A percentile compares a stretch with the other conserved stretches of the same genome.
Evolutionary conservation across 2,888 invertebrate species (phyloP).

Genomic region (Liopterus haemorrhoidalis): DNA sequence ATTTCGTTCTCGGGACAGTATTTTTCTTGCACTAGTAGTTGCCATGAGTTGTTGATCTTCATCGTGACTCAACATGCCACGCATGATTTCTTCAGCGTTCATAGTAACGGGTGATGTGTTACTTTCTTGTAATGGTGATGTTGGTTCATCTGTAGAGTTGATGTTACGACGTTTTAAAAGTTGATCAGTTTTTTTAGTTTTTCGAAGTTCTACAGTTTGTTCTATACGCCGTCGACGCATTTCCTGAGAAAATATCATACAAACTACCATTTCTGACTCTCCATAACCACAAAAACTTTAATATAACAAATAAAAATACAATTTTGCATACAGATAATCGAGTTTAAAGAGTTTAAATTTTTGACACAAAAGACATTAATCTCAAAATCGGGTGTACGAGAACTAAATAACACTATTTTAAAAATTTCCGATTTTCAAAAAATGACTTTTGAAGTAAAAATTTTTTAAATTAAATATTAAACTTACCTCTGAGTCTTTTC

Average conservation of each 20-base stretch:
- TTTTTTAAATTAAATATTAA: constrained; percentile 10
- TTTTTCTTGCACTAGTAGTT: constrained; percentile 78
- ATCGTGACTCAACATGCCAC: constrained; percentile 63
- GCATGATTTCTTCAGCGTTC: constrained; percentile 66
- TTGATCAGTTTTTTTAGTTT: constrained; percentile 90
- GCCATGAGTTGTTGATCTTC: constrained; percentile 58
- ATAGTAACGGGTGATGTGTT: constrained; percentile 47
- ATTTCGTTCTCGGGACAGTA: constrained; percentile 80
- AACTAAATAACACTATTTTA: too few relatives aligned
- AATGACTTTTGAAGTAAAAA: constrained; percentile 1
- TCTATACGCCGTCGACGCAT: constrained; percentile 85
- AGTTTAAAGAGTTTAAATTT: too few relatives aligned
- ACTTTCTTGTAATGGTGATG: constrained; percentile 49
- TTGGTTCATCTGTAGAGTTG: constrained; percentile 51
- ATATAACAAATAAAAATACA: too few relatives aligned
- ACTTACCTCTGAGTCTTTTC: constrained; percentile 67
- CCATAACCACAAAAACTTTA: too few relatives aligned
- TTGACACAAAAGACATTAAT: too few relatives aligned
- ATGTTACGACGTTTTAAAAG: constrained; percentile 85
- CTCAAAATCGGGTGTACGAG: too few relatives aligned
- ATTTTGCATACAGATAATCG: too few relatives aligned
- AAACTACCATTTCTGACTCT: too few relatives aligned
- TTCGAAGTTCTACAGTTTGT: constrained; percentile 83
- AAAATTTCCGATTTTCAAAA: constrained; percentile 12
- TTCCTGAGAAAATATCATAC: constrained; percentile 52